Evolutionary conservation across 2,888 invertebrate species (phyloP), one percentile per base, ranked within the genome.

Genomic region (Drosophila longiperda): DNA sequence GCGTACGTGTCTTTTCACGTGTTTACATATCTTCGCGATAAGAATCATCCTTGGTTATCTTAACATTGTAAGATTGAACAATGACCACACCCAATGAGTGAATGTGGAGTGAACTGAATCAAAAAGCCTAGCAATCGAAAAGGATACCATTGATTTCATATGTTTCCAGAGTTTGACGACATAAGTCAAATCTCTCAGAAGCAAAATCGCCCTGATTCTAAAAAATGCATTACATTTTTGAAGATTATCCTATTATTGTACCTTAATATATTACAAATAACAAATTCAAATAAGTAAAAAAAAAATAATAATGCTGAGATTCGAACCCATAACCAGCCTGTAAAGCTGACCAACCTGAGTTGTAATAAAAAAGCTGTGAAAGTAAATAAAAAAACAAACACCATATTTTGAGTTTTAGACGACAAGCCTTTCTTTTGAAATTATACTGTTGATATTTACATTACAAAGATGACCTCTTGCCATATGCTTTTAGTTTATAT

Each of bases 81-180:
- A n/a, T n/a, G 71, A 69, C 53, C 60, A 52, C 15, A 8, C 23
- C 23, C 8, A 75, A 42, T 81, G 72, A 67, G 72, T 73, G 66
- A 71, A 45, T 23, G 23, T 23, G 23, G 15, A 15, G 12, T 45
- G 23, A 8, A 23, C 15, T 8, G 23, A 75, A 63, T 59, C 65
- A 60, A 69, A 60, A 65, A 78, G 52, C 53, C 62, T 72, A 64
- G 7, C 72, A 67, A 20, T 45, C 23, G 15, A 45, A 45, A 45
- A 45, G 45, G 45, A 26, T 3, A 26, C 26, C 26, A 26, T 26
- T 12, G 12, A 45, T 45, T 45, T 45, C 20, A 45, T 20, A 20
- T 45, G 20, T 45, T 20, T 12, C 1, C 20, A 20, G 20, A 45
- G 45, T 7, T 9, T 1, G 1, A 4, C 23, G 20, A 15, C 15